Evolutionary conservation across 2,797 vertebrate genomes (phyloP), one percentile per base, ranked within the genome.

Genomic region (Dermochelys coriacea): DNA sequence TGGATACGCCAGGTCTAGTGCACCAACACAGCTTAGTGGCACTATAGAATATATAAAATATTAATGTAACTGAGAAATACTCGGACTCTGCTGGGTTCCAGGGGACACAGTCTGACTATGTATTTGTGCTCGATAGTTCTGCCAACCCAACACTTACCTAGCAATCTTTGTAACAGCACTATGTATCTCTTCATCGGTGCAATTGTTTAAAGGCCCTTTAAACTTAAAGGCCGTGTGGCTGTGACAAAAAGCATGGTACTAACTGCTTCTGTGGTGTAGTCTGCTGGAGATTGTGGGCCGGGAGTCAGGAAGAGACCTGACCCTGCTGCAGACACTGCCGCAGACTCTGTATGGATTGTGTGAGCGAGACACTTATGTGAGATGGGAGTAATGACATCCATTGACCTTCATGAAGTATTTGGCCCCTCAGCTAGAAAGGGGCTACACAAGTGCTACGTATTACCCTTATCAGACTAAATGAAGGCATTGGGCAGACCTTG

Each of bases 401-500:
- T 31, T 37, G 87, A 9, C 74, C 88, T 85, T 77, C 91, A n/a
- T n/a, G 6, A 57, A 0, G 1, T 10, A 8, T 82, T 80, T 87
- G 78, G 75, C 25, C 59, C 4, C 4, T 41, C 54, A 41, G 23
- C 31, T 85, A 84, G 34, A 85, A 83, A 2, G 4, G 51, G 51
- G 16, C 29, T 82, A 12, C 82, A 81, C 1, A 1, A 9, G 75
- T 86, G 78, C 52, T 57, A 82, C 75, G 12, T 2, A 5, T 64
- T 82, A 89, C 71, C n/a, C 5, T 19, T 78, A 87, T 80, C 18
- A 77, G 59, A 81, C 80, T 61, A 90, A 84, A 74, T 93, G 81
- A 74, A 96, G 55, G 71, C 41, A 74, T 14, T 57, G 29, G 25
- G 51, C 31, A 91, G 59, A 75, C 84, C 89, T 91, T 91, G 21